Evolutionary conservation across 1,140 invertebrate genomes (phyloP).

Genomic region (Panagrolaimus sp.): DNA sequence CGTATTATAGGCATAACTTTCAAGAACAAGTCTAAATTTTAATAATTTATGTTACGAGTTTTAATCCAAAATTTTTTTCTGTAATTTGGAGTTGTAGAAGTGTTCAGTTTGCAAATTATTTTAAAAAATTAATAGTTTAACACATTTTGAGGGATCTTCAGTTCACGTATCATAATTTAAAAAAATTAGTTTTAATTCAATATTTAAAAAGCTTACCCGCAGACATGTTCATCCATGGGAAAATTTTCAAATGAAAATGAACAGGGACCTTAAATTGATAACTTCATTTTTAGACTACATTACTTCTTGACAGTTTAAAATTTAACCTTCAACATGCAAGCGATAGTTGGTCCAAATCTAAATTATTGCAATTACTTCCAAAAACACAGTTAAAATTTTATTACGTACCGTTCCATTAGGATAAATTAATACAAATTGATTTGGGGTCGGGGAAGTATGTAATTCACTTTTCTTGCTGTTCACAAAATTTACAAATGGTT

Average conservation of each 20-base stretch:
- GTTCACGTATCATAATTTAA: too few relatives aligned
- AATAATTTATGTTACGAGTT: too few relatives aligned
- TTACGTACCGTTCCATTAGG: conserved; percentile 50
- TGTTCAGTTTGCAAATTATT: too few relatives aligned
- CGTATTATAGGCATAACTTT: conserved; percentile 24
- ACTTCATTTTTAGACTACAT: too few relatives aligned
- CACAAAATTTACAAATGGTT: conserved; percentile 36
- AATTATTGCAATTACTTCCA: conserved; percentile 1
- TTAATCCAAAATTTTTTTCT: too few relatives aligned
- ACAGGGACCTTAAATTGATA: too few relatives aligned
- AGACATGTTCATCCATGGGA: conserved; percentile 28
- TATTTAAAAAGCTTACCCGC: conserved; percentile 13
- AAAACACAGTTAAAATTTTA: too few relatives aligned
- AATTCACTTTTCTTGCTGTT: conserved; percentile 43
- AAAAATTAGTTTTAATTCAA: neutral
- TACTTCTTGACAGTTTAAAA: too few relatives aligned
- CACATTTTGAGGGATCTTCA: too few relatives aligned
- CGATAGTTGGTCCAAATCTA: conserved; percentile 40
- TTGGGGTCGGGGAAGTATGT: conserved; percentile 41
- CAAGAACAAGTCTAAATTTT: conserved; percentile 42
- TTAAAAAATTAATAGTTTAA: too few relatives aligned
- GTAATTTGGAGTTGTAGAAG: too few relatives aligned
- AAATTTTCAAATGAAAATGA: neutral
- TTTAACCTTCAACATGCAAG: conserved; percentile 41
- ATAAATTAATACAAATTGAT: conserved; percentile 46